phyloP scores from a whole-genome alignment of 2,797 vertebrate genomes.

The Hoplostethus atlanticus region DNA sequence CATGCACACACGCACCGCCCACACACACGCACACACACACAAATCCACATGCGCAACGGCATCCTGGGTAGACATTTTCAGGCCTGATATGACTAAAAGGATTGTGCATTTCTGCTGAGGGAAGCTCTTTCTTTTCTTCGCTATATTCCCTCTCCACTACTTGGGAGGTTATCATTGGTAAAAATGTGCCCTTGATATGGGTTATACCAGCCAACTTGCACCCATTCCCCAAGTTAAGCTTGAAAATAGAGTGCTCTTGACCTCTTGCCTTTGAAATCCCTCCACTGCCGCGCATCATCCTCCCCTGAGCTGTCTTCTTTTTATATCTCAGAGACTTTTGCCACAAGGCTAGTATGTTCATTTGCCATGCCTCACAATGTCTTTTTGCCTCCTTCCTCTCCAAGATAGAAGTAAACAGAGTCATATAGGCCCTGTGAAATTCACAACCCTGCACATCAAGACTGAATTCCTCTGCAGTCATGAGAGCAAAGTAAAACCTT shows the following conservation, averaged over 20 bases:
- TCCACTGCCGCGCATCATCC: constrained; percentile 58
- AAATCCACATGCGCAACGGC: constrained; percentile 47
- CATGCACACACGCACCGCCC: constrained; percentile 2
- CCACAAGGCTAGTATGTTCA: constrained; percentile 62
- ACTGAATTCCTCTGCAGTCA: constrained; percentile 41
- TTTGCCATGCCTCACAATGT: constrained; percentile 45
- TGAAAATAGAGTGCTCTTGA: constrained; percentile 83
- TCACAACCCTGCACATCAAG: constrained; percentile 24
- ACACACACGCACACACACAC: not conserved
- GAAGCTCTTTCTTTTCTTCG: constrained; percentile 62
- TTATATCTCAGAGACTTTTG: constrained; percentile 69
- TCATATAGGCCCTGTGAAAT: constrained; percentile 40
- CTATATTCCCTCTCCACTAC: constrained; percentile 59
- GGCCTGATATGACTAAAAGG: constrained; percentile 75
- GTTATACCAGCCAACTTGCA: constrained; percentile 69
- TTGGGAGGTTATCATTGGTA: constrained; percentile 75
- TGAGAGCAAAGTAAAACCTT: constrained; percentile 45
- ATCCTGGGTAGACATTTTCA: constrained; percentile 65
- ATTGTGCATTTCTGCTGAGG: constrained; percentile 74
- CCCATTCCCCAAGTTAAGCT: constrained; percentile 73
- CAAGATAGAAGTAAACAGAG: constrained; percentile 40
- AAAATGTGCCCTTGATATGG: constrained; percentile 75
- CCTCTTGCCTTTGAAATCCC: constrained; percentile 78
- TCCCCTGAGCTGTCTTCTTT: constrained; percentile 71
- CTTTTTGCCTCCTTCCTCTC: constrained; percentile 19